Conservation (phyloP, 2,113 vertebrate genomes). For the Psammodynastes pulverulentus region DNA sequence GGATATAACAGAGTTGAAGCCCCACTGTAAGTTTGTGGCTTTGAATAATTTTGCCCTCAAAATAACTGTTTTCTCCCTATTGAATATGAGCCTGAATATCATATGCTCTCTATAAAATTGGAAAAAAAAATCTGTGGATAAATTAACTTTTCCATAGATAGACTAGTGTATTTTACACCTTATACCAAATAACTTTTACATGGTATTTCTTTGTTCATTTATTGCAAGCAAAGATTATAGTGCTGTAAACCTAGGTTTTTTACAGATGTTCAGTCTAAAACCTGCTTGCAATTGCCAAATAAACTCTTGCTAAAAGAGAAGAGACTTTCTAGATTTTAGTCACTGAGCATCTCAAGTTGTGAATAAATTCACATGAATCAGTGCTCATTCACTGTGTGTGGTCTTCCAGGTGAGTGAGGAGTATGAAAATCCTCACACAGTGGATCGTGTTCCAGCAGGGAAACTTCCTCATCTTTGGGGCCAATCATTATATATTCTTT, state of each 20-base stretch:
- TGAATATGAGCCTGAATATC: background rate
- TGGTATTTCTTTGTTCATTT: background rate
- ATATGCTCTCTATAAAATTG: background rate
- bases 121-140: background rate
- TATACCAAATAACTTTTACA: background rate
- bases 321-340: background rate
- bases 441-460: conserved; percentile 85
- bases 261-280: background rate
- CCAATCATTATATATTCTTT: conserved; percentile 91
- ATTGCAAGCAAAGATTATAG: background rate
- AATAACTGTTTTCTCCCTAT: background rate
- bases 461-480: conserved; percentile 98
- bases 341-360: background rate
- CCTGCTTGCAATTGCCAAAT: background rate
- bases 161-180: background rate
- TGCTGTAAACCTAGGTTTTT: background rate
- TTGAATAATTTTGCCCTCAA: background rate
- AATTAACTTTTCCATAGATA: background rate
- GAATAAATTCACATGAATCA: background rate
- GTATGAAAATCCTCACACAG: conserved; percentile 85
- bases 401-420: conserved; percentile 87
- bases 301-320: background rate
- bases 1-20: background rate
- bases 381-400: conserved; percentile 10
- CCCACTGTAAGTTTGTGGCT: background rate